phyloP scores from a whole-genome alignment of 2,888 invertebrate species.

The Fissipunctia ypsillon region DNA sequence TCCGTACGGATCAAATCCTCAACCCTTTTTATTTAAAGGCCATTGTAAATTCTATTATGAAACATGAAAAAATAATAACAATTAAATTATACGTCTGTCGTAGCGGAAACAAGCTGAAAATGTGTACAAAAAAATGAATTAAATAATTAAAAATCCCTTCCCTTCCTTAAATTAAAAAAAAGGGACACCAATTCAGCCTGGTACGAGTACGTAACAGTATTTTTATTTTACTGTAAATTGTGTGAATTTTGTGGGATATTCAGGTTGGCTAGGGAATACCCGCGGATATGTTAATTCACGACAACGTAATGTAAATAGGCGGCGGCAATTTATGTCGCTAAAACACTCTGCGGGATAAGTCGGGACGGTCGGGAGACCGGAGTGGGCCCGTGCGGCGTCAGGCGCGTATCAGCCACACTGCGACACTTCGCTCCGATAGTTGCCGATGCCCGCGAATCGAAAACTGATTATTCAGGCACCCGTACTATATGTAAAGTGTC shows the following conservation, averaged over 20 bases:
- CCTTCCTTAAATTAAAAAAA: constrained; percentile 73
- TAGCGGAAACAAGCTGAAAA: constrained; percentile 59
- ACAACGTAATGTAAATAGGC: constrained; percentile 86
- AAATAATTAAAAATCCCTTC: constrained; percentile 70
- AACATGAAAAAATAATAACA: constrained; percentile 53
- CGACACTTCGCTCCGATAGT: constrained; percentile 63
- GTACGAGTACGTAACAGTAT: constrained; percentile 40
- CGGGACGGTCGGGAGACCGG: constrained; percentile 64
- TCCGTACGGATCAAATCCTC: constrained; percentile 2
- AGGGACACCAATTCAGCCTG: constrained; percentile 70
- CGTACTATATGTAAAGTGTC: constrained; percentile 69
- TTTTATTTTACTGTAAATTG: constrained; percentile 65
- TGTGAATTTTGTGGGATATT: constrained; percentile 75
- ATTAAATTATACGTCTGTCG: constrained; percentile 58
- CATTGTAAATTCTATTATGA: constrained; percentile 51
- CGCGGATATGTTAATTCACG: constrained; percentile 87
- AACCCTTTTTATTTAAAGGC: constrained; percentile 39
- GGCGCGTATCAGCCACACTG: constrained; percentile 11
- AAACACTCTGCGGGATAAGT: constrained; percentile 82
- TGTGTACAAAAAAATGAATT: constrained; percentile 61
- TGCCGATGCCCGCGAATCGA: constrained; percentile 71
- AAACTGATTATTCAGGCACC: constrained; percentile 78
- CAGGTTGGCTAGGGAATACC: constrained; percentile 85
- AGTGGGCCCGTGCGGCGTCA: constrained; percentile 32
- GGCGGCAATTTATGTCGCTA: constrained; percentile 86